Conservation (phyloP, 2,797 vertebrate species). For the Uromys caudimaculatus region DNA sequence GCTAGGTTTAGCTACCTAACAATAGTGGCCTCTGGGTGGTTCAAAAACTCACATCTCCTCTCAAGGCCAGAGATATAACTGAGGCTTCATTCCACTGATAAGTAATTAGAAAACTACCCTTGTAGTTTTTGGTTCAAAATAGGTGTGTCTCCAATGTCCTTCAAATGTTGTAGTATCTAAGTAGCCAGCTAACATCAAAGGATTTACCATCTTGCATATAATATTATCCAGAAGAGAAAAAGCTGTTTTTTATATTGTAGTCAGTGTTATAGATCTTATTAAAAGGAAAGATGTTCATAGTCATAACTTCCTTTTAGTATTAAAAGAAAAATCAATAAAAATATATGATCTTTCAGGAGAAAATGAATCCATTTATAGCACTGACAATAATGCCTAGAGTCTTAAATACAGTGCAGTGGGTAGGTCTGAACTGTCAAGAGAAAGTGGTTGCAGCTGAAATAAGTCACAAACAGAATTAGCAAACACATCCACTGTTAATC, state of each 20-base stretch:
- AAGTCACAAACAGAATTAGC: constrained; percentile 47
- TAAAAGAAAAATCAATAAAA: constrained; percentile 72
- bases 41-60: not conserved
- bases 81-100: not conserved
- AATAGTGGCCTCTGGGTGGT: not conserved
- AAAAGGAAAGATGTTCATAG: constrained; percentile 1
- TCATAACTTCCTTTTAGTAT: constrained; percentile 56
- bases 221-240: constrained; percentile 1
- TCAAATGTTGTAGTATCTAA: not conserved
- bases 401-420: not conserved
- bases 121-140: not conserved
- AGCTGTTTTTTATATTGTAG: constrained; percentile 16
- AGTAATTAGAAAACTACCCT: not conserved
- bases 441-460: constrained; percentile 10
- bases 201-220: constrained; percentile 3
- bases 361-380: constrained; percentile 38
- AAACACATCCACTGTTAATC: constrained; percentile 20
- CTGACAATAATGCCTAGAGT: not conserved
- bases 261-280: constrained; percentile 23
- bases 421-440: constrained; percentile 20
- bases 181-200: not conserved
- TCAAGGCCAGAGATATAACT: not conserved
- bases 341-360: not conserved
- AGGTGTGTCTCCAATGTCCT: not conserved
- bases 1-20: not conserved